These are phyloP conservation scores for Tachyglossus aculeatus DNA, from an alignment of 2,797 vertebrate species.

Conservation along the genomic window DNA sequence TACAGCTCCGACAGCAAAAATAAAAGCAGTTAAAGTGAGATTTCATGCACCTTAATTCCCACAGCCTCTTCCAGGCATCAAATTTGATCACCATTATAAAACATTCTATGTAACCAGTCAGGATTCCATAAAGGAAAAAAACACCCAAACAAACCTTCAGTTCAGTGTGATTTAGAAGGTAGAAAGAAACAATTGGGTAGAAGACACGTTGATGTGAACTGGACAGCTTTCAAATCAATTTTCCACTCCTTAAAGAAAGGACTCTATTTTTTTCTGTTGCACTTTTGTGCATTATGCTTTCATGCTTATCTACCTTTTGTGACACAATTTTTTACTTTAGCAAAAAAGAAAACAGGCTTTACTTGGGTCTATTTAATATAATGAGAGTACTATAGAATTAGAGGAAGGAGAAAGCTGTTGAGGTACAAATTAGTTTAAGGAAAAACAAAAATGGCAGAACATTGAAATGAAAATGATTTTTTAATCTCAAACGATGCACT, in stretches of 20 bases:
- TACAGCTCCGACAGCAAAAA: constrained; percentile 59
- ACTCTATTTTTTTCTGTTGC: constrained; percentile 33
- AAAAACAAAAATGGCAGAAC: constrained; percentile 31
- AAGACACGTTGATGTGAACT: constrained; percentile 63
- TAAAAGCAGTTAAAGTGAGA: constrained; percentile 72
- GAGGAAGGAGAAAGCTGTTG: constrained; percentile 37
- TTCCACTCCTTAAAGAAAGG: constrained; percentile 53
- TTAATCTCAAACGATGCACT: constrained; percentile 8
- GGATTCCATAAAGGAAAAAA: constrained; percentile 17
- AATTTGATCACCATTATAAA: constrained; percentile 76
- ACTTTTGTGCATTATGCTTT: constrained; percentile 49
- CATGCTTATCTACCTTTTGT: constrained; percentile 40
- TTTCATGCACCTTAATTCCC: constrained; percentile 78
- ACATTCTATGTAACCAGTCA: constrained; percentile 55
- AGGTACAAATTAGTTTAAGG: constrained; percentile 54
- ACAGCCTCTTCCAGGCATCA: constrained; percentile 71
- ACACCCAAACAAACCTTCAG: neutral
- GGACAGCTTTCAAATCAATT: constrained; percentile 66
- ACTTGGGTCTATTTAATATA: constrained; percentile 52
- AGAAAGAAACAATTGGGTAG: constrained; percentile 65
- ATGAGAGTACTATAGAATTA: constrained; percentile 46
- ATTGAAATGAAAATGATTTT: no score
- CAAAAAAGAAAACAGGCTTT: constrained; percentile 37
- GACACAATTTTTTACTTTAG: constrained; percentile 53
- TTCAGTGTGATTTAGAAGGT: constrained; percentile 60